phyloP scores from a whole-genome alignment of 2,113 vertebrate genomes.

The Castor canadensis region DNA sequence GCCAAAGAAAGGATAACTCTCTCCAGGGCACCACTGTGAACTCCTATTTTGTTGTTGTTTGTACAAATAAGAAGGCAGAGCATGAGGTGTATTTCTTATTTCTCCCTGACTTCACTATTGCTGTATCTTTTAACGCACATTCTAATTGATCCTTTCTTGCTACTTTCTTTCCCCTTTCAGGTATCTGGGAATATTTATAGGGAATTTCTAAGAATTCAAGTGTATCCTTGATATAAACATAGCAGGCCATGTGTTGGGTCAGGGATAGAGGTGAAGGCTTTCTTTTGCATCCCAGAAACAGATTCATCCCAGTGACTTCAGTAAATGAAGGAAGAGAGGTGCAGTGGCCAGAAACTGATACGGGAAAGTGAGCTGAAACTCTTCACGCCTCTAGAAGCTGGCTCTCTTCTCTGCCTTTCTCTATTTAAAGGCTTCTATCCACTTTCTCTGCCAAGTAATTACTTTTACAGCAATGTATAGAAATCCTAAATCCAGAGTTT shows the following conservation, averaged over 20 bases:
- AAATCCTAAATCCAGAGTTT: background rate
- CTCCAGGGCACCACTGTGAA: background rate
- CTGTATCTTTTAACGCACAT: background rate
- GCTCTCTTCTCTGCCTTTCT: background rate
- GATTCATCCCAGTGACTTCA: background rate
- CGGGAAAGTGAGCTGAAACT: background rate
- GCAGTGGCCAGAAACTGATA: background rate
- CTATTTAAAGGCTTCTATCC: background rate
- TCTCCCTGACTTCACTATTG: background rate
- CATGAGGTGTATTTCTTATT: background rate
- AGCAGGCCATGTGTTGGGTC: background rate
- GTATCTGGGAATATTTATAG: background rate
- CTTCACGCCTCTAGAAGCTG: background rate
- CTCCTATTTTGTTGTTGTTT: background rate
- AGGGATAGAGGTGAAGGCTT: background rate
- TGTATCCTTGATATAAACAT: background rate
- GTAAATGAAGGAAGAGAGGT: background rate
- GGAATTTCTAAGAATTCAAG: slow-evolving; percentile 51
- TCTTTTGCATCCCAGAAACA: background rate
- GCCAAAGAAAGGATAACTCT: slow-evolving; percentile 60
- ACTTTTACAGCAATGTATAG: background rate
- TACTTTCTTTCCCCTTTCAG: background rate
- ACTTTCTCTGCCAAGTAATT: background rate
- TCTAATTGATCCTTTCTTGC: background rate
- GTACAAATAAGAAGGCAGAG: background rate